These are phyloP conservation scores for Diarsia rubi DNA, from an alignment of 2,888 invertebrate species.

Conservation along the genomic window DNA sequence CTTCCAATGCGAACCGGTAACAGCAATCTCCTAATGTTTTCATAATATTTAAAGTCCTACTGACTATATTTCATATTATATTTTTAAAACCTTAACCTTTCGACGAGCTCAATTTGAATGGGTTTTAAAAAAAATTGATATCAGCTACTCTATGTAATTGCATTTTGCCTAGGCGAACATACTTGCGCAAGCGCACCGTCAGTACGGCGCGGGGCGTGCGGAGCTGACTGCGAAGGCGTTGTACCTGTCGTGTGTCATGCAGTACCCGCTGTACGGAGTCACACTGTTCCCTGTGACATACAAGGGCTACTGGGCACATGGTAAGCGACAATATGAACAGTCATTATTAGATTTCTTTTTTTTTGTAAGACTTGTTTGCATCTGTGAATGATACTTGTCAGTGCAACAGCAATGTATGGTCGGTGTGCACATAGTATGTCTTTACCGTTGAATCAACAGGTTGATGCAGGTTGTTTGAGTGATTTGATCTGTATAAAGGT, in stretches of 20 bases:
- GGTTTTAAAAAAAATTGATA: no score
- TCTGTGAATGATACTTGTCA: neutral
- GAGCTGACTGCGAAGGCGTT: slow-evolving; percentile 98
- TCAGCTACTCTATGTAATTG: neutral
- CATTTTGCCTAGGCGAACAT: slow-evolving; percentile 92
- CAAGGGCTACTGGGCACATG: slow-evolving; percentile 98
- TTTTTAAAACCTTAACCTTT: no score
- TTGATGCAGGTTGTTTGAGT: neutral
- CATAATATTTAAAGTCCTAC: no score
- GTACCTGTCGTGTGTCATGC: slow-evolving; percentile 98
- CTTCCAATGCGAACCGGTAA: no score
- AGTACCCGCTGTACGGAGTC: slow-evolving; percentile 97
- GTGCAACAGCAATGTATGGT: neutral
- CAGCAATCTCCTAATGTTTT: no score
- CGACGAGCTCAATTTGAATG: no score
- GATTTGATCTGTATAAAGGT: neutral
- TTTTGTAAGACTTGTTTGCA: neutral
- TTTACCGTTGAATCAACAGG: neutral
- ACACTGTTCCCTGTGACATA: slow-evolving; percentile 97
- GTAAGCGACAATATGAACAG: slow-evolving; percentile 78
- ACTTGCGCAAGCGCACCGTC: slow-evolving; percentile 96
- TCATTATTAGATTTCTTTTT: neutral
- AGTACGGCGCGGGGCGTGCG: slow-evolving; percentile 97
- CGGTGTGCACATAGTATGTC: neutral
- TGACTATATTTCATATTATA: no score